Evolutionary conservation across 2,113 vertebrate genomes (phyloP).

Genomic region (Charadrius vociferus): DNA sequence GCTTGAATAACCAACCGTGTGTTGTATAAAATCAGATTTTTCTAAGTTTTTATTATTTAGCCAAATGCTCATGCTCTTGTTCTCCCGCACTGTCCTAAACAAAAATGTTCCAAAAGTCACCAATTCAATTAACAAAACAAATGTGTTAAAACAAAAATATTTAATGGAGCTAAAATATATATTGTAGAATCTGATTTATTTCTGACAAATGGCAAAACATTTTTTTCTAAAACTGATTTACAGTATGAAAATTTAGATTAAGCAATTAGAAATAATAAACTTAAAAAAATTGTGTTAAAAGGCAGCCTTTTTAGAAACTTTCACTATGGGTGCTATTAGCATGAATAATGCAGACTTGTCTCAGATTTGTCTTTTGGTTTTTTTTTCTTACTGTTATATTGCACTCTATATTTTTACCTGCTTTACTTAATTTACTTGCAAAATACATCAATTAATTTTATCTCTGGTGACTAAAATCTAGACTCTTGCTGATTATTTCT

Average conservation of each 20-base stretch:
- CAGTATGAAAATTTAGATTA: neutral
- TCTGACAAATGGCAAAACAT: neutral
- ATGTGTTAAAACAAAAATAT: neutral
- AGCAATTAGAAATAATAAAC: neutral
- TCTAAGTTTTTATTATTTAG: neutral
- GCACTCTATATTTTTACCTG: neutral
- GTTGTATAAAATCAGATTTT: neutral
- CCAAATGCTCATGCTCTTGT: neutral
- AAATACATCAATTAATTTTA: neutral
- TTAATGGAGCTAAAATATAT: neutral
- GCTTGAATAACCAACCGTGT: neutral
- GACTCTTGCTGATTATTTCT: neutral
- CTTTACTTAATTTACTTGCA: neutral
- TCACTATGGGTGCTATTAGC: neutral
- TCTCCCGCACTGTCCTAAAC: neutral
- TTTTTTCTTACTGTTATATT: neutral
- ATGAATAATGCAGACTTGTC: neutral
- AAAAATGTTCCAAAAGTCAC: neutral
- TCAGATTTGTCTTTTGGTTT: neutral
- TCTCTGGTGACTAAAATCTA: neutral
- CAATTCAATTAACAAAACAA: neutral
- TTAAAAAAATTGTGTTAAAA: neutral
- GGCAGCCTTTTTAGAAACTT: neutral
- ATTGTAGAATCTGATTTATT: neutral
- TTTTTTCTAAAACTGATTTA: neutral